Conservation (phyloP, 1,140 invertebrate species). For the Adelges cooleyi region DNA sequence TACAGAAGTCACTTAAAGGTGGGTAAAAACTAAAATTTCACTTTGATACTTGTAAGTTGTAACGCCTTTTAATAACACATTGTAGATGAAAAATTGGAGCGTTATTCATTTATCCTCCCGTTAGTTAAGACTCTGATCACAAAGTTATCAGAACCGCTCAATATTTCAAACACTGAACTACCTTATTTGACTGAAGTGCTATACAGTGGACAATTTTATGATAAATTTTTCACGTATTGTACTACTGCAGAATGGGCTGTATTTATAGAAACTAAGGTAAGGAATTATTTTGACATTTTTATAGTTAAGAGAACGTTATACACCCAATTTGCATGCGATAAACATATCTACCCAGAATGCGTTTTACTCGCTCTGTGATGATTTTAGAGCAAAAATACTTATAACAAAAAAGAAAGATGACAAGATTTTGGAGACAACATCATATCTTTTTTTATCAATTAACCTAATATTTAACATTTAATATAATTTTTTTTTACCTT, state of each 20-base stretch:
- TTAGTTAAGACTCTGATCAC: slow-evolving; percentile 52
- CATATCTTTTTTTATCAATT: too few relatives aligned
- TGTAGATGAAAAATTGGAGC: slow-evolving; percentile 43
- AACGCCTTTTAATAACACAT: background rate
- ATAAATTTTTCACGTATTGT: slow-evolving; percentile 48
- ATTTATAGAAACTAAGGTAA: slow-evolving; percentile 49
- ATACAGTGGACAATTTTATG: slow-evolving; percentile 48
- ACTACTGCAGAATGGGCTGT: slow-evolving; percentile 46
- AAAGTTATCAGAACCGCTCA: slow-evolving; percentile 43
- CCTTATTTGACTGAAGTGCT: slow-evolving; percentile 45
- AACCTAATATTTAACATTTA: too few relatives aligned
- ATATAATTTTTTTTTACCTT: too few relatives aligned
- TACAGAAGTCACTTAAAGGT: slow-evolving; percentile 41
- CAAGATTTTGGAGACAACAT: too few relatives aligned
- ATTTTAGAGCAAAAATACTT: too few relatives aligned
- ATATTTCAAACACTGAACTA: slow-evolving; percentile 41
- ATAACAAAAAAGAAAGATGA: too few relatives aligned
- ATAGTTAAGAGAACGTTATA: too few relatives aligned
- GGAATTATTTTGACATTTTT: too few relatives aligned
- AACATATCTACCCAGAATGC: too few relatives aligned
- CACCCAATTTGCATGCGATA: too few relatives aligned
- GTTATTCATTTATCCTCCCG: slow-evolving; percentile 51
- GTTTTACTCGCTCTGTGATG: too few relatives aligned
- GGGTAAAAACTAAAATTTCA: slow-evolving; percentile 28
- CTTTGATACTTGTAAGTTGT: too few relatives aligned